A percentile compares a stretch with the other conserved stretches of the same genome.
phyloP scores from a whole-genome alignment of 2,888 invertebrate species.

The Acronicta psi region DNA sequence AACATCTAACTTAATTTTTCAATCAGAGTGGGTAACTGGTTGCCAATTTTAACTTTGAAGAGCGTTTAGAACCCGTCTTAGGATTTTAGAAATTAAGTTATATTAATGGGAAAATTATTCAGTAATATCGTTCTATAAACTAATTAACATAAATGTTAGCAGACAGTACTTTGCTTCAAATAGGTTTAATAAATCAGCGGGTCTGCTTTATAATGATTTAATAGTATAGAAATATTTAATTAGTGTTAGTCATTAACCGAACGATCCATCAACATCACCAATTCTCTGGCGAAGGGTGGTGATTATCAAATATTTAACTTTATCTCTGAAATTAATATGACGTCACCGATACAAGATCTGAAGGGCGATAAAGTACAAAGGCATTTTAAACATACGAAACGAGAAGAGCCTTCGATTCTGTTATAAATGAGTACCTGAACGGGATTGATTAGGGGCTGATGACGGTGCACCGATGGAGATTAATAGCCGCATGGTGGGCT shows the following conservation, averaged over 20 bases:
- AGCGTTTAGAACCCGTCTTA: constrained; percentile 9
- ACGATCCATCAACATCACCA: no score
- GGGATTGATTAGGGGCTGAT: constrained; percentile 80
- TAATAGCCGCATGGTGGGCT: constrained; percentile 63
- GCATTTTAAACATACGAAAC: constrained; percentile 15
- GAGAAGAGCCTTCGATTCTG: constrained; percentile 60
- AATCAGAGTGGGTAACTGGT: constrained; percentile 16
- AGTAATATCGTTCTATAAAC: constrained; percentile 8
- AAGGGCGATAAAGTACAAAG: constrained; percentile 4
- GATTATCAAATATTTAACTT: background rate
- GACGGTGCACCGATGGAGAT: constrained; percentile 75
- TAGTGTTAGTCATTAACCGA: no score
- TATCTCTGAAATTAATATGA: background rate
- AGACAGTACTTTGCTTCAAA: constrained; percentile 14
- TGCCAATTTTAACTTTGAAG: constrained; percentile 14
- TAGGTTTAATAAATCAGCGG: constrained; percentile 16
- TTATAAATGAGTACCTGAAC: constrained; percentile 71
- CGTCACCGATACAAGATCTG: background rate
- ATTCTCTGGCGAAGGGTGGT: no score
- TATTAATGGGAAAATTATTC: constrained; percentile 30
- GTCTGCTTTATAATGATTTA: constrained; percentile 10
- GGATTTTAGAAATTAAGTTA: constrained; percentile 17
- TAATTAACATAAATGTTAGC: constrained; percentile 15
- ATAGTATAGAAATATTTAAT: background rate
- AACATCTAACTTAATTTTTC: constrained; percentile 15